A percentile compares a stretch with the other conserved stretches of the same genome.
Evolutionary conservation across 2,113 vertebrate genomes (phyloP).

Genomic region (Microtus pennsylvanicus): DNA sequence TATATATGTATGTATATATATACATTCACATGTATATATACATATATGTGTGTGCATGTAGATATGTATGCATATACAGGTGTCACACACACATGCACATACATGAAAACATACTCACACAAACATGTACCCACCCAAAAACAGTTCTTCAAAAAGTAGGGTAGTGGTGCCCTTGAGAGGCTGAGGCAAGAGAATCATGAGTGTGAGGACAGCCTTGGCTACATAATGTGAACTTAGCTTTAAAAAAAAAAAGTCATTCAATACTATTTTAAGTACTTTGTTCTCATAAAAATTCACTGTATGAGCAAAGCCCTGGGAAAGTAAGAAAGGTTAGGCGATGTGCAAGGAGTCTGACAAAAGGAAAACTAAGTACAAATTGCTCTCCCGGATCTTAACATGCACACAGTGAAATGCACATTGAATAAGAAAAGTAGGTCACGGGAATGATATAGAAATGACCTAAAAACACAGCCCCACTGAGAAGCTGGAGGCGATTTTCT

Average conservation of each 20-base stretch:
- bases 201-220: not conserved
- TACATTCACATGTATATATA: too few species aligned
- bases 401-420: not conserved
- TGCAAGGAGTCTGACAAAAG: constrained; percentile 4
- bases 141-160: not conserved
- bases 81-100: not conserved
- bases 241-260: not conserved
- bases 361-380: constrained; percentile 3
- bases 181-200: not conserved
- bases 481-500: constrained; percentile 36
- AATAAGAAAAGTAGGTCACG: constrained; percentile 52
- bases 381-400: constrained; percentile 42
- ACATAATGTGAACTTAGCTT: not conserved
- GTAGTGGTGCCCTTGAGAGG: not conserved
- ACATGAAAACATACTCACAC: not conserved
- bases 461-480: not conserved
- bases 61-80: not conserved
- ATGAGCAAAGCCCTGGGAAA: not conserved
- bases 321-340: not conserved
- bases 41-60: too few species aligned
- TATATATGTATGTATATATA: too few species aligned
- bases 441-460: constrained; percentile 33
- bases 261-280: not conserved
- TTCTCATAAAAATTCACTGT: not conserved
- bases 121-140: not conserved